Evolutionary conservation across 2,888 invertebrate genomes (phyloP).

Genomic region (Euzophera pinguis): DNA sequence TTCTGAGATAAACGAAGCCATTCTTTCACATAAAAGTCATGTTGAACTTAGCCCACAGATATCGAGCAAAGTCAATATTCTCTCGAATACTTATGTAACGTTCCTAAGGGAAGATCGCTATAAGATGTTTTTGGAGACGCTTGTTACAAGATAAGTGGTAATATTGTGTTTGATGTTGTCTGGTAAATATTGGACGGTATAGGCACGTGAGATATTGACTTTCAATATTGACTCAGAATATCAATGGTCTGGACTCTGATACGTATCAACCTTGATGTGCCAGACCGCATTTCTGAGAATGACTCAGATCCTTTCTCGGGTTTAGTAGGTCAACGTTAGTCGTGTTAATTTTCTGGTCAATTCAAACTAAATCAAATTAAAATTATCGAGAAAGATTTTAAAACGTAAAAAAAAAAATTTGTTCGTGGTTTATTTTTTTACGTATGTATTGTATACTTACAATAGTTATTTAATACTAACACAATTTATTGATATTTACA

Average conservation of each 20-base stretch:
- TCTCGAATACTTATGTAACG: constrained; percentile 36
- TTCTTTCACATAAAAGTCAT: constrained; percentile 50
- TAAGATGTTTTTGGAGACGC: constrained; percentile 62
- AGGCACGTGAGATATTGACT: constrained; percentile 74
- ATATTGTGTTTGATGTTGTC: constrained; percentile 71
- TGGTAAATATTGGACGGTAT: constrained; percentile 70
- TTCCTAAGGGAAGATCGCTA: constrained; percentile 50
- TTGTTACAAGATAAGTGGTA: constrained; percentile 75
- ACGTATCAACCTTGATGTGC: constrained; percentile 52
- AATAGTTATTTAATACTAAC: too few species aligned
- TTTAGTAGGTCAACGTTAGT: neutral
- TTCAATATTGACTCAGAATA: constrained; percentile 68
- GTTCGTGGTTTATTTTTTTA: too few species aligned
- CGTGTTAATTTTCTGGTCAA: too few species aligned
- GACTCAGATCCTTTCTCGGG: constrained; percentile 21
- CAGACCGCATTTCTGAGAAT: constrained; percentile 45
- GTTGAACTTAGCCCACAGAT: constrained; percentile 51
- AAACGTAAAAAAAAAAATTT: too few species aligned
- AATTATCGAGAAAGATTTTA: too few species aligned
- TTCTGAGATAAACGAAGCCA: constrained; percentile 46
- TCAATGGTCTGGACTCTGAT: constrained; percentile 60
- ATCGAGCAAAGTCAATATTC: constrained; percentile 53
- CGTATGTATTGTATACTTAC: too few species aligned
- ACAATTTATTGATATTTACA: too few species aligned
- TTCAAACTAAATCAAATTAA: too few species aligned